Conservation (phyloP, 2,888 invertebrate genomes). For the Mesorhabditis spiculigera region DNA sequence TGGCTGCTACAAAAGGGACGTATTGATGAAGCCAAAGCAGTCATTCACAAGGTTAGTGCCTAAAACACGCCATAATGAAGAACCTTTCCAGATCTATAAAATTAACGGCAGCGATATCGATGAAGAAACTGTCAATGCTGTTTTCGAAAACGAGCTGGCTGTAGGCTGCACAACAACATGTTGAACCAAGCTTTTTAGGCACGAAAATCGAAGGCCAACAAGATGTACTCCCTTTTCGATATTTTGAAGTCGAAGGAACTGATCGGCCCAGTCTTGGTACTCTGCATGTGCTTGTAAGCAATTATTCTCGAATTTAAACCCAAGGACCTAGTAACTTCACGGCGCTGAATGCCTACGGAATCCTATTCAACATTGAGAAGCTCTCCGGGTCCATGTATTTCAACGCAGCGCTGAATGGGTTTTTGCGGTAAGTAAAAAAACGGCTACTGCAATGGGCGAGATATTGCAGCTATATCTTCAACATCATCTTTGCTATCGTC, state of each 20-base stretch:
- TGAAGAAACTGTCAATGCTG: constrained; percentile 10
- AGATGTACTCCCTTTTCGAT: constrained; percentile 10
- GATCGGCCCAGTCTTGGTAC: background rate
- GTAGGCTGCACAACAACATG: background rate
- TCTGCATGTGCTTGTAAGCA: constrained; percentile 10
- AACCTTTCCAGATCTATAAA: constrained; percentile 8
- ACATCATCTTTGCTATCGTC: background rate
- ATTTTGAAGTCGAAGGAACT: constrained; percentile 10
- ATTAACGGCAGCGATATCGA: constrained; percentile 11
- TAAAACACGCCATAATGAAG: background rate
- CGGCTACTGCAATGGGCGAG: background rate
- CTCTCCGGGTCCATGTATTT: constrained; percentile 38
- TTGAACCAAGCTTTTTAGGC: background rate
- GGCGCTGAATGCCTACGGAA: constrained; percentile 37
- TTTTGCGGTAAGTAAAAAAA: background rate
- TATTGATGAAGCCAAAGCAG: constrained; percentile 34
- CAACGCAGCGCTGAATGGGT: constrained; percentile 21
- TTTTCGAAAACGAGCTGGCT: background rate
- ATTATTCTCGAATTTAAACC: background rate
- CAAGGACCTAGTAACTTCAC: constrained; percentile 23
- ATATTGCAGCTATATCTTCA: background rate
- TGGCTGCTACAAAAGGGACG: constrained; percentile 39
- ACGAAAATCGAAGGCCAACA: background rate
- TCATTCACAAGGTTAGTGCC: constrained; percentile 4
- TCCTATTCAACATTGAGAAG: constrained; percentile 49